phyloP scores from a whole-genome alignment of 2,888 invertebrate species.

The Hirtodrosophila histrioides region DNA sequence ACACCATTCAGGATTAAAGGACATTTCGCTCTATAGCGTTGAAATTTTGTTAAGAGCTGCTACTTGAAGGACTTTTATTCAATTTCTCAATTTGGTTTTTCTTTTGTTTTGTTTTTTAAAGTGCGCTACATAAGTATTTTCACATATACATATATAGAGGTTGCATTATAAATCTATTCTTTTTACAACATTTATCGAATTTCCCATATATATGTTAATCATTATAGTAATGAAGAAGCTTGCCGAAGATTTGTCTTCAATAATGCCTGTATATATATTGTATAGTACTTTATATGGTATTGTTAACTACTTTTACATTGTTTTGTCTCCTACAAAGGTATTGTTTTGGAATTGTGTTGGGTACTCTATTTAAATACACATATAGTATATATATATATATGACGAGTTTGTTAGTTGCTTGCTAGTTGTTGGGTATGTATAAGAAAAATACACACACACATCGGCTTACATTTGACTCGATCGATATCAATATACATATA shows the following conservation, averaged over 20 bases:
- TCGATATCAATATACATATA: constrained; percentile 52
- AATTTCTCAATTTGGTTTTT: constrained; percentile 7
- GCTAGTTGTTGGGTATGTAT: constrained; percentile 11
- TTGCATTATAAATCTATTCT: constrained; percentile 38
- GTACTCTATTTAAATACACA: neutral
- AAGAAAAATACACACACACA: constrained; percentile 39
- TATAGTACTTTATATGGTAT: constrained; percentile 20
- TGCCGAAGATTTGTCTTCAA: constrained; percentile 1
- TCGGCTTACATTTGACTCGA: constrained; percentile 47
- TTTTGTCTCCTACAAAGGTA: constrained; percentile 36
- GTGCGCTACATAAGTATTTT: constrained; percentile 35
- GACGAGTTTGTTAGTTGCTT: neutral
- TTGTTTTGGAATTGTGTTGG: neutral
- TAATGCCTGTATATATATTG: constrained; percentile 18
- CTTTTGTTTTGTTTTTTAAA: constrained; percentile 19
- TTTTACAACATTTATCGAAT: constrained; percentile 74
- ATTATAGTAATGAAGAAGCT: constrained; percentile 29
- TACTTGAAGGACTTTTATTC: constrained; percentile 22
- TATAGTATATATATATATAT: constrained; percentile 1
- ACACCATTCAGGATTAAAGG: constrained; percentile 20
- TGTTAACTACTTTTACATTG: constrained; percentile 52
- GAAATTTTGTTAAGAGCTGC: constrained; percentile 29
- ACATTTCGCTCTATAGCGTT: constrained; percentile 18
- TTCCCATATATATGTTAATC: constrained; percentile 30
- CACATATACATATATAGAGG: constrained; percentile 37